These are phyloP conservation scores for Ceriagrion tenellum DNA, from an alignment of 2,888 invertebrate species.

Conservation along the genomic window DNA sequence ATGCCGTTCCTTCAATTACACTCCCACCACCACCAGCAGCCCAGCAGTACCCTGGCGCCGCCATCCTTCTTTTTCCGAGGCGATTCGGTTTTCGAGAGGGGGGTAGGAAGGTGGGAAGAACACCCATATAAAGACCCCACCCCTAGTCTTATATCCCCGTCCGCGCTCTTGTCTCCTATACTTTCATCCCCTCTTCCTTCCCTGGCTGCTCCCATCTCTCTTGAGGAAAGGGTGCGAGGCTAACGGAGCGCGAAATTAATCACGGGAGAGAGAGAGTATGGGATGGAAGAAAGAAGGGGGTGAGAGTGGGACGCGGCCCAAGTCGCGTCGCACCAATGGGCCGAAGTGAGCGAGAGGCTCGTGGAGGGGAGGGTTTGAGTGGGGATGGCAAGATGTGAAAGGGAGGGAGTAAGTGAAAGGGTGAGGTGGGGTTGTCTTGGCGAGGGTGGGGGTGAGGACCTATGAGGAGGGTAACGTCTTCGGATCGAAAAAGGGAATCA, in stretches of 20 bases:
- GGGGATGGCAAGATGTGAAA: neutral
- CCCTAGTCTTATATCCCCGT: neutral
- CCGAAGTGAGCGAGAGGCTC: neutral
- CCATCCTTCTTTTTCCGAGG: neutral
- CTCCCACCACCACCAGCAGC: neutral
- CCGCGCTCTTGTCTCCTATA: neutral
- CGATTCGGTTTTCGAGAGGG: neutral
- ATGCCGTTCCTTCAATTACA: neutral
- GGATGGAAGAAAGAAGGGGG: neutral
- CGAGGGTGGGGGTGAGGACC: neutral
- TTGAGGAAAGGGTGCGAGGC: neutral
- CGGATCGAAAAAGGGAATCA: neutral
- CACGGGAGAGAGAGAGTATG: conserved; percentile 44
- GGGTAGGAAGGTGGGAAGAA: neutral
- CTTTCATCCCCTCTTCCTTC: neutral
- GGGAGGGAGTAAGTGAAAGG: neutral
- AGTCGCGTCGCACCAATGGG: conserved; percentile 20
- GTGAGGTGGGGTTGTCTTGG: neutral
- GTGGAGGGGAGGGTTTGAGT: neutral
- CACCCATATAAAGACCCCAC: neutral
- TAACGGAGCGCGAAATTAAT: conserved; percentile 66
- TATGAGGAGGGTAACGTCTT: neutral
- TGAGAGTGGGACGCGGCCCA: neutral
- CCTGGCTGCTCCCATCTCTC: neutral
- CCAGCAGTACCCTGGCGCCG: neutral